Percentiles rank a stretch among this genome's conserved stretches.
Evolutionary conservation across 2,113 vertebrate genomes (phyloP).

Genomic region (Chlamydotis undulata): DNA sequence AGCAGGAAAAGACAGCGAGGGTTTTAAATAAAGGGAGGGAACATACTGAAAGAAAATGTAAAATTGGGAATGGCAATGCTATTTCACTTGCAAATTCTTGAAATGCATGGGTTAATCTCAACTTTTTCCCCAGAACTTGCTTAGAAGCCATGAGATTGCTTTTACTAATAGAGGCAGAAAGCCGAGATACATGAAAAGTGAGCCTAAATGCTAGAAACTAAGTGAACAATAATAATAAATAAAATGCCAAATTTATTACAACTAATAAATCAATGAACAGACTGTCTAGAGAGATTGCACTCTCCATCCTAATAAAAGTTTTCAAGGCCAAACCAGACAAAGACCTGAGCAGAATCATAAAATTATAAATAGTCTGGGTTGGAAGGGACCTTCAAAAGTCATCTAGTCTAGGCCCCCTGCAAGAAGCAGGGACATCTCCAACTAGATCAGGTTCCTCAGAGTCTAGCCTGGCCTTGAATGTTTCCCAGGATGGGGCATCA

Average conservation of each 20-base stretch:
- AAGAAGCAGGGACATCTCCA: too few relatives aligned
- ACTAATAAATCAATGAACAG: neutral
- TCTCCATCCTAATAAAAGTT: neutral
- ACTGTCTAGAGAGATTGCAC: neutral
- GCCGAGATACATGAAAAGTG: neutral
- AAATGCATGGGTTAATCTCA: neutral
- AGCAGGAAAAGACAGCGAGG: neutral
- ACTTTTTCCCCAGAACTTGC: neutral
- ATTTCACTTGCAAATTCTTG: neutral
- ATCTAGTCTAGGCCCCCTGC: too few relatives aligned
- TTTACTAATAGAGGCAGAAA: neutral
- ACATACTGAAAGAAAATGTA: neutral
- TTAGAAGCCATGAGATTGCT: neutral
- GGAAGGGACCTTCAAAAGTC: too few relatives aligned
- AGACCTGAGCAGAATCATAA: neutral
- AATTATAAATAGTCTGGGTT: too few relatives aligned
- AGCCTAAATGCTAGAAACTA: neutral
- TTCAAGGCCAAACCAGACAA: neutral
- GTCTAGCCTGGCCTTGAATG: too few relatives aligned
- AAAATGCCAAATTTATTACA: neutral
- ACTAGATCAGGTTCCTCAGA: too few relatives aligned
- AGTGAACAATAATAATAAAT: neutral
- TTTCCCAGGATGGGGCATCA: too few relatives aligned
- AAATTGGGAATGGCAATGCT: neutral
- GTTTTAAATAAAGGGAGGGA: neutral